Base-by-base conservation (phyloP, 2,888 invertebrate genomes). In the Cosmia trapezina region DNA sequence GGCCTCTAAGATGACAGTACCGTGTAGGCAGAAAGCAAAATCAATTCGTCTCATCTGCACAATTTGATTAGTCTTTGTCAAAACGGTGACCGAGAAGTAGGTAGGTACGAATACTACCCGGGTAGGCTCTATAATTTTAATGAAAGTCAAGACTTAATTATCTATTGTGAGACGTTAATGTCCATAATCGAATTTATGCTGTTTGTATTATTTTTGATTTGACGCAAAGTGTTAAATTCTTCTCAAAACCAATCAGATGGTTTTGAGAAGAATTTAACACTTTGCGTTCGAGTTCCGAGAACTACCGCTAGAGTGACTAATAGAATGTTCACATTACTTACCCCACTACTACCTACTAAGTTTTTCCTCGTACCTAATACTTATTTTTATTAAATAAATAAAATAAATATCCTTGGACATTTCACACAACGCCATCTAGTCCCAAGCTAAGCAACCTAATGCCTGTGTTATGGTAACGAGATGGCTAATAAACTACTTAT, bases 91-190 rank as follows among this genome's bases (percentile, higher is more conserved):
- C 73, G 76, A 70, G 73, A 80, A 76, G 79, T 28, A 28, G 28
- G 28, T 78, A 76, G 28, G 28, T 78, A 76, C 72, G 74, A 76
- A 70, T 67, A 59, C 69, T 80, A 73, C 78, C 77, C 57, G 53
- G 77, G 78, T 75, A 82, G 69, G 76, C 75, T 78, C 74, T 69
- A 83, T 83, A 86, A 82, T 86, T 83, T 87, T 84, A 86, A 88
- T 87, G 81, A 87, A 81, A 84, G 77, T 73, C 78, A 70, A 78
- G 74, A 80, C 82, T 87, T 87, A 85, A 87, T 88, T 86, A 87
- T 87, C 84, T 83, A 87, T 87, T 87, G 87, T 88, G 88, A 81
- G 78, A 81, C 83, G 80, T 81, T 73, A 77, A 82, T n/a, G 70
- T 74, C 68, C 80, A 77, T 86, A 85, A 86, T 83, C 77, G 76